These are phyloP conservation scores for Pollenia amentaria DNA, from an alignment of 2,888 invertebrate genomes.

Conservation along the genomic window DNA sequence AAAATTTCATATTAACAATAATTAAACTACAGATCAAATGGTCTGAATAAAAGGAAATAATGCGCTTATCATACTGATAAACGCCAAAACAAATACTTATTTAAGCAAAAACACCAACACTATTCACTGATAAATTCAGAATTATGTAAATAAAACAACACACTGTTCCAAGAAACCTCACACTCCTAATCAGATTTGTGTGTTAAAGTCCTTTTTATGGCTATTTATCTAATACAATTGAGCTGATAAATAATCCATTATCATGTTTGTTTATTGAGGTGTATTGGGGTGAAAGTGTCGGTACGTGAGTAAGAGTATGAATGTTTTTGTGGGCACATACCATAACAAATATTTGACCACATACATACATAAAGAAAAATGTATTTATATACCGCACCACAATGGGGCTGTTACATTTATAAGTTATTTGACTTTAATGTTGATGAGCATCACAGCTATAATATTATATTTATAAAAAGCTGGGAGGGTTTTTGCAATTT, in stretches of 20 bases:
- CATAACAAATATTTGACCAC: not conserved
- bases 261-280: not conserved
- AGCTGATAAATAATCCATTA: constrained; percentile 21
- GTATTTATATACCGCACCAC: not conserved
- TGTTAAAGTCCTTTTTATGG: constrained; percentile 7
- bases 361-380: not conserved
- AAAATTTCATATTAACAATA: constrained; percentile 1
- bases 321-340: not conserved
- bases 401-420: not conserved
- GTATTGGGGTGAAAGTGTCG: no score
- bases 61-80: constrained; percentile 6
- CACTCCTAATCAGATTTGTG: not conserved
- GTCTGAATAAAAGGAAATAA: not conserved
- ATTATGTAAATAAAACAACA: not conserved
- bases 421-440: not conserved
- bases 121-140: no score
- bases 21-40: constrained; percentile 33
- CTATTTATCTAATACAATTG: constrained; percentile 25
- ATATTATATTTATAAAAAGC: no score
- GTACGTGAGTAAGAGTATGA: not conserved
- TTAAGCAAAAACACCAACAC: constrained; percentile 2
- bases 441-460: no score
- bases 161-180: not conserved
- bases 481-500: no score
- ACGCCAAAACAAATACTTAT: constrained; percentile 26